Evolutionary conservation across 1,140 invertebrate genomes (phyloP), one percentile per base, ranked within the genome.

Genomic region (Bombus confusus): DNA sequence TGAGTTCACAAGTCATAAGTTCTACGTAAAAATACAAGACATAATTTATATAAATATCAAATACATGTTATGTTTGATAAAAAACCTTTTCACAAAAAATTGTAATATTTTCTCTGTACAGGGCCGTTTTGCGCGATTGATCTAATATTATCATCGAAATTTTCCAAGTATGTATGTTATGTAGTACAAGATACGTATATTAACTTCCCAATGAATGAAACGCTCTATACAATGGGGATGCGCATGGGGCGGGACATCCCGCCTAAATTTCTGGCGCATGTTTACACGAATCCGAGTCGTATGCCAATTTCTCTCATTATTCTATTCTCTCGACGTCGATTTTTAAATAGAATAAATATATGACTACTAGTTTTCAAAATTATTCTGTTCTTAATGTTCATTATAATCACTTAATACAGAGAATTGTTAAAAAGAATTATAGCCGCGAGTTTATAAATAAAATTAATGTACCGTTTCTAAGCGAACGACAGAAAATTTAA

Each of bases 201-300:
- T 43, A 8, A 43, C n/a, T n/a, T 31, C 15, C 15, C 10, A 39
- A 41, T 25, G 13, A n/a, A 76, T 76, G 52, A 59, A 37, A 76
- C 34, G 3, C 6, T 12, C 73, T 25, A 59, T 79, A 79, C 15
- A 74, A 83, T 59, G 57, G 28, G 39, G 82, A 47, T 78, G 75
- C 68, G 79, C 57, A 76, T 69, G 68, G 12, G 25, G 43, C 80
- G 31, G 71, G 22, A 57, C 43, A 62, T 88, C 88, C 88, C 83
- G 87, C 88, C 83, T 82, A 89, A 89, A 86, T 85, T 69, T 75
- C 41, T 76, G 31, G 13, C 47, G 47, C 34, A 74, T 75, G 76
- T 80, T 76, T 80, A 75, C 43, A 41, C 41, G 39, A 64, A 86
- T 77, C 9, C 15, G 13, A 52, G 18, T 52, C 39, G 25, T 64